A percentile compares a stretch with the other conserved stretches of the same genome.
Conservation (phyloP, 1,140 invertebrate species). For the Dolichoris vasculosae region DNA sequence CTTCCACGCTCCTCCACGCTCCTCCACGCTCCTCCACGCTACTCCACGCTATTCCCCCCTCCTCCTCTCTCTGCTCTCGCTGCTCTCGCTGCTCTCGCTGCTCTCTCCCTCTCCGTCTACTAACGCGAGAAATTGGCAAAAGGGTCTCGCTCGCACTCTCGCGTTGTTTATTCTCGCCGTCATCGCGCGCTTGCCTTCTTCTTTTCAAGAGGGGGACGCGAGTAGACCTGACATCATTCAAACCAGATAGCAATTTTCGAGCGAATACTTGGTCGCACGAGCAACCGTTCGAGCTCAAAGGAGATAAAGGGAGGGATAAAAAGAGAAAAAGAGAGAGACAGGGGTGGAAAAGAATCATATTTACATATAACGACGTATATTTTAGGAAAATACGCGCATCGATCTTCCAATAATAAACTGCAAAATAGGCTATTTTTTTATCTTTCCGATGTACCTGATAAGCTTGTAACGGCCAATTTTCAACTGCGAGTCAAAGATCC, state of each 20-base stretch:
- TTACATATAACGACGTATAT: not conserved
- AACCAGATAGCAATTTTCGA: slow-evolving; percentile 33
- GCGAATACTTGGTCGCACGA: not conserved
- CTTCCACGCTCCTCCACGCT: too few species aligned
- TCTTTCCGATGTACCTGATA: not conserved
- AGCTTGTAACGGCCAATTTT: not conserved
- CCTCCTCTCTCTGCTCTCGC: too few species aligned
- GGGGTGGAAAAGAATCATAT: not conserved
- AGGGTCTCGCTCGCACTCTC: slow-evolving; percentile 28
- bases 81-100: too few species aligned
- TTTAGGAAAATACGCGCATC: not conserved
- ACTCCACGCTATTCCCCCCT: too few species aligned
- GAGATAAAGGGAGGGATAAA: not conserved
- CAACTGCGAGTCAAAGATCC: not conserved
- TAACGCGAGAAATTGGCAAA: slow-evolving; percentile 38
- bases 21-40: too few species aligned
- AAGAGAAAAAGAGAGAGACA: not conserved
- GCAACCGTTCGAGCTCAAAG: not conserved
- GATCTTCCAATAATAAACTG: not conserved
- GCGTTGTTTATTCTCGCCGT: slow-evolving; percentile 32
- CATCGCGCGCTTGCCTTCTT: slow-evolving; percentile 20
- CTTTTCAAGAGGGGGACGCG: not conserved
- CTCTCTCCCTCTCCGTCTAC: not conserved
- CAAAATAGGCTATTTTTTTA: not conserved
- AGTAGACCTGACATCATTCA: slow-evolving; percentile 32